Percentiles rank a stretch among this genome's conserved stretches.
These are phyloP conservation scores for Pristionchus exspectatus DNA, from an alignment of 2,888 invertebrate species.

Conservation along the genomic window DNA sequence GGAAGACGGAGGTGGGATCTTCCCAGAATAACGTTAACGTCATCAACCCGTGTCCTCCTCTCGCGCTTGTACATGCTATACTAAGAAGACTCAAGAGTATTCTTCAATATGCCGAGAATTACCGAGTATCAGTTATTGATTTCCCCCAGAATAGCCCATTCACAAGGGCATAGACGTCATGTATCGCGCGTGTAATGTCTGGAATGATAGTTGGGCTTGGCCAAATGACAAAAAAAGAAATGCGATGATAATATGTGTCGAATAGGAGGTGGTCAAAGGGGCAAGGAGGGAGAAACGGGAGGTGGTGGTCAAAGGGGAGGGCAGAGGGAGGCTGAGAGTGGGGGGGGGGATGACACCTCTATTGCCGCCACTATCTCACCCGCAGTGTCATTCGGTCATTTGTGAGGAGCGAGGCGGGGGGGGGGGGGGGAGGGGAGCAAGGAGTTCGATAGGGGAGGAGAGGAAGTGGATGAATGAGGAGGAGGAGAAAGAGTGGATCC, in stretches of 20 bases:
- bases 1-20: no score
- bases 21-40: no score
- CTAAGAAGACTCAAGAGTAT: no score
- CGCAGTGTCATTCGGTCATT: conserved; percentile 5
- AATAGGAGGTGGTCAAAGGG: not conserved
- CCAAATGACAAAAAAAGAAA: not conserved
- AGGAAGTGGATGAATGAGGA: not conserved
- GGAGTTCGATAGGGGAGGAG: not conserved
- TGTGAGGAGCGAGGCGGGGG: conserved; percentile 9
- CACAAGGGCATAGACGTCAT: not conserved
- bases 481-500: not conserved
- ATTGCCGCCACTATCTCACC: conserved; percentile 12
- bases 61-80: no score
- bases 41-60: no score
- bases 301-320: not conserved
- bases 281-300: not conserved
- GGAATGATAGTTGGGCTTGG: not conserved
- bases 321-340: not conserved
- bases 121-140: no score
- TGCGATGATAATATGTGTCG: no score
- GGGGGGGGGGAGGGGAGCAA: not conserved
- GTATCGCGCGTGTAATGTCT: not conserved
- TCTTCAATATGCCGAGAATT: no score
- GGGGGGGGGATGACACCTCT: conserved; percentile 18
- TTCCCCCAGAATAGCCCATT: no score